Evolutionary conservation across 2,113 vertebrate species (phyloP), one percentile per base, ranked within the genome.

Genomic region (Oreotrochilus melanogaster): DNA sequence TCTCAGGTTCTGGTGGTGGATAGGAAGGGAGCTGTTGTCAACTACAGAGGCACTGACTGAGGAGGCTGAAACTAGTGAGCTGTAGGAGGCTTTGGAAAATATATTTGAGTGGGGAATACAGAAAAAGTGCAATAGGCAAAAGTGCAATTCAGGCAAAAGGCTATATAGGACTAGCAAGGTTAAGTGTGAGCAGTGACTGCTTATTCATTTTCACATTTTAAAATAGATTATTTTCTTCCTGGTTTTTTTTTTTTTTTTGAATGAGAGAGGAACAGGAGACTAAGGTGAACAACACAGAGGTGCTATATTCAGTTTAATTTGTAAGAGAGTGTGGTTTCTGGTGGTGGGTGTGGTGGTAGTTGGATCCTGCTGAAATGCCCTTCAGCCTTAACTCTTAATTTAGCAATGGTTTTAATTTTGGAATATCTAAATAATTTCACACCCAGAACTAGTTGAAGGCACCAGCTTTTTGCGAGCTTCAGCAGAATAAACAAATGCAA

Each of bases 401-500:
- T 94, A 88, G 58, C 54, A 79, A 42, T 86, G 62, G 24, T 81
- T 94, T 95, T 88, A 54, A 66, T 88, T 93, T 73, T 73, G 33
- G 19, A 80, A 90, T 83, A 37, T 78, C 31, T 88, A 78, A 92
- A 78, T 93, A 94, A 42, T 58, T 83, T 73, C 74, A 90, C 47
- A 86, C 23, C 23, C 33, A 11, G 66, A 93, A 62, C 37, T 39
- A 78, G 51, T 90, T 75, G 69, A 88, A 87, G 54, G 23, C 65
- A 67, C 23, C 35, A 43, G 24, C 30, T 23, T 86, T 78, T 92
- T 93, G 50, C 76, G 80, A 89, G 62, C 57, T 78, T 81, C 70
- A 82, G 66, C 73, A 82, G 57, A 85, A 75, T 75, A 78, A 95
- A 72, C 48, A 71, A 95, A 72, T 81, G 11, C 11, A 67, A 80